Evolutionary conservation across 2,797 vertebrate genomes (phyloP).

Genomic region (Sebastes cheni): DNA sequence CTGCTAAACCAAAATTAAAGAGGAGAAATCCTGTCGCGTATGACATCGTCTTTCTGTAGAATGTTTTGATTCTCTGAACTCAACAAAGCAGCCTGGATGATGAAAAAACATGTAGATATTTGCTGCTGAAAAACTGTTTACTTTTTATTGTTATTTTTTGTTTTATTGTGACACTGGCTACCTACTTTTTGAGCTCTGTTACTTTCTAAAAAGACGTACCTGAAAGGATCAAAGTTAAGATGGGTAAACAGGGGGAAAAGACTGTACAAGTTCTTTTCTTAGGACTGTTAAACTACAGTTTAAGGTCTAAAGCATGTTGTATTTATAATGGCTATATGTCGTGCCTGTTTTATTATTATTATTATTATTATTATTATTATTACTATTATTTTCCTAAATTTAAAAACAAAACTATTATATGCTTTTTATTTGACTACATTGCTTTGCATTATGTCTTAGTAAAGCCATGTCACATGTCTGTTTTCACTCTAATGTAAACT

Average conservation of each 20-base stretch:
- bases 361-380: not conserved
- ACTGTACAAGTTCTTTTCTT: constrained; percentile 74
- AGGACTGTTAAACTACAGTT: constrained; percentile 81
- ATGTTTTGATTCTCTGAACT: constrained; percentile 60
- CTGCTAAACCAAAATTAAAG: constrained; percentile 61
- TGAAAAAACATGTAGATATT: constrained; percentile 47
- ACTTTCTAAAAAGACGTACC: constrained; percentile 42
- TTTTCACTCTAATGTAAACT: constrained; percentile 95
- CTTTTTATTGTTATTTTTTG: constrained; percentile 55
- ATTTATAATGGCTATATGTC: constrained; percentile 84
- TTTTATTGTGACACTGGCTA: constrained; percentile 78
- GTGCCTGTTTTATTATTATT: constrained; percentile 85
- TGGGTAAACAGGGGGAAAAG: constrained; percentile 74
- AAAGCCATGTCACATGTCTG: constrained; percentile 88
- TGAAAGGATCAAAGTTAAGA: constrained; percentile 58
- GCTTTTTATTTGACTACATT: constrained; percentile 88
- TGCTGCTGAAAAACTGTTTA: constrained; percentile 77
- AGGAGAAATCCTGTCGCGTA: constrained; percentile 46
- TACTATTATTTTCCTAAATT: constrained; percentile 67
- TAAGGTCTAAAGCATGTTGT: constrained; percentile 86
- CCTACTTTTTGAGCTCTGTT: constrained; percentile 67
- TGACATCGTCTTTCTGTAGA: constrained; percentile 62
- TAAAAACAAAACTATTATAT: constrained; percentile 71
- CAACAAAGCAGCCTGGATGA: constrained; percentile 59
- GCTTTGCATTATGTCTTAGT: constrained; percentile 92